A percentile compares a stretch with the other conserved stretches of the same genome.
Evolutionary conservation across 1,140 invertebrate genomes (phyloP).

Genomic region (Chionoecetes opilio): DNA sequence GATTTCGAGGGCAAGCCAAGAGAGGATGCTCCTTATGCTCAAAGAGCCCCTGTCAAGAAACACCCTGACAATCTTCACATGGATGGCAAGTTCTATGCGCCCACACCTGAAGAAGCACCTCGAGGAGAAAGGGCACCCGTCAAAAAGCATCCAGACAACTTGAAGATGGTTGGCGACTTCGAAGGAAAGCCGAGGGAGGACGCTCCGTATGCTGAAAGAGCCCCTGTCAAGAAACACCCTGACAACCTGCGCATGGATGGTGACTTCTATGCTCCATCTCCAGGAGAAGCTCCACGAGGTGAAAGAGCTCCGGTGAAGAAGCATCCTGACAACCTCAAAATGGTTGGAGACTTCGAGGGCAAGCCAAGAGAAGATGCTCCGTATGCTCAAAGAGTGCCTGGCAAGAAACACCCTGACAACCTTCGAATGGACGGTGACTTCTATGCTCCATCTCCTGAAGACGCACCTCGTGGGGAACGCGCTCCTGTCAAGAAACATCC

Average conservation of each 20-base stretch:
- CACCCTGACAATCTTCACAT: constrained; percentile 71
- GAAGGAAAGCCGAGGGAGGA: constrained; percentile 63
- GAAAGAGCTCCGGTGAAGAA: constrained; percentile 66
- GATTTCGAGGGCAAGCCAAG: constrained; percentile 62
- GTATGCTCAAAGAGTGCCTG: constrained; percentile 48
- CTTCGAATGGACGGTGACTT: constrained; percentile 72
- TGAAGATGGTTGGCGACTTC: constrained; percentile 56
- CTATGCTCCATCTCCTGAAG: constrained; percentile 67
- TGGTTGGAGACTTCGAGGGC: constrained; percentile 66
- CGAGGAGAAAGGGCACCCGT: constrained; percentile 58
- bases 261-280: constrained; percentile 55
- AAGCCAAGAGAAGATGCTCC: constrained; percentile 67
- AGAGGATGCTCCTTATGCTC: constrained; percentile 54
- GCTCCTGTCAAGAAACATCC: constrained; percentile 73
- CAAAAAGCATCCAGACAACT: constrained; percentile 65
- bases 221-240: constrained; percentile 53
- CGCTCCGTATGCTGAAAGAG: constrained; percentile 64
- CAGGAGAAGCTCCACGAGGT: constrained; percentile 11
- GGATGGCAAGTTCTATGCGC: constrained; percentile 71
- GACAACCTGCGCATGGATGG: constrained; percentile 69
- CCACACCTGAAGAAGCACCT: constrained; percentile 60
- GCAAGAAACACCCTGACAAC: constrained; percentile 72
- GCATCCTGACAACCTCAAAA: constrained; percentile 65
- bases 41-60: constrained; percentile 64
- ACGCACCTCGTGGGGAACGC: constrained; percentile 62